Evolutionary conservation across 2,113 vertebrate species (phyloP), one percentile per base, ranked within the genome.

Genomic region (Machaerirhynchus nigripectus): DNA sequence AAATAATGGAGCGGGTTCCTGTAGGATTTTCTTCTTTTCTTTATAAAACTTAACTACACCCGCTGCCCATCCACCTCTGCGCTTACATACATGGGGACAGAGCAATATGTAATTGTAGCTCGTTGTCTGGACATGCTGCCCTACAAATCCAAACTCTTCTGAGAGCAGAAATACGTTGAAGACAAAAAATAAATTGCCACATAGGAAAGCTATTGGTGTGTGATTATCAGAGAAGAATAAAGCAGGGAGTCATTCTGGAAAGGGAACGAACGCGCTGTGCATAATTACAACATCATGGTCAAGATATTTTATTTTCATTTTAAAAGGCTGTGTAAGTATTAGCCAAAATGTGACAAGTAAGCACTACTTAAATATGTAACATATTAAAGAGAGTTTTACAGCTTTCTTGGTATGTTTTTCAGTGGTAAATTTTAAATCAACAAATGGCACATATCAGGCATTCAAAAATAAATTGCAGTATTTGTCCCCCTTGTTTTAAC

Each of bases 261-360:
- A 4, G 33, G 73, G 40, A 91, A 33, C 0, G 11, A 82, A 74
- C 0, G 31, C 6, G 8, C 67, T 55, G 75, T 1, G 8, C 5
- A 7, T 90, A 92, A 87, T 95, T 90, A 76, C 84, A 96, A 95
- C 90, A 91, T 93, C 83, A 88, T 91, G 86, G 92, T 55, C 65
- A 84, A 84, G 50, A 47, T 61, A 31, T 85, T 90, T 87, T 80
- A 85, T 95, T 96, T 97, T 91, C 53, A 28, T 93, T 93, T 83
- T 68, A 85, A 96, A 83, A 84, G 46, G 53, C 71, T 90, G 27
- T 22, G 7, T 37, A 76, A 90, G 87, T 92, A 90, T 91, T 85
- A 85, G 64, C 39, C 79, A 20, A 88, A 94, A 94, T 67, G 85
- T 56, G 90, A 61, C 71, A 91, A 93, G 50, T 13, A 94, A 94